Percentiles rank a stretch among this genome's conserved stretches.
phyloP scores from a whole-genome alignment of 2,888 invertebrate species.

The Clostera curtula region DNA sequence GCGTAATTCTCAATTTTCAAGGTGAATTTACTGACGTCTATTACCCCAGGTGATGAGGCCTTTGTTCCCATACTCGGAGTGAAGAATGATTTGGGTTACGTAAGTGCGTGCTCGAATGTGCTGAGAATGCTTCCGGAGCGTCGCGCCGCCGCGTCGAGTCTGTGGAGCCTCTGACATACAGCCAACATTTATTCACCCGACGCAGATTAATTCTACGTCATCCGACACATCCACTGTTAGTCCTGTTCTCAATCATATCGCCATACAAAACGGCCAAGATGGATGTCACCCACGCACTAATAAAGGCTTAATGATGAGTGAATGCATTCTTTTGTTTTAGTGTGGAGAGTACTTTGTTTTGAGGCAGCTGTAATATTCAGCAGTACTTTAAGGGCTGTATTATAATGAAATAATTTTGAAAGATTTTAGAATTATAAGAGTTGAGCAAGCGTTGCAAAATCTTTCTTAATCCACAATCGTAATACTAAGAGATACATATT shows the following conservation, averaged over 20 bases:
- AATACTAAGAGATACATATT: too few relatives aligned
- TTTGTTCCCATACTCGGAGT: constrained; percentile 36
- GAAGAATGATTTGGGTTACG: constrained; percentile 44
- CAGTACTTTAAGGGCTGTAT: too few relatives aligned
- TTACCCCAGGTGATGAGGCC: constrained; percentile 33
- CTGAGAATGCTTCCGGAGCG: constrained; percentile 34
- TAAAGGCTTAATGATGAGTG: constrained; percentile 23
- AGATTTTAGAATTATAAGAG: too few relatives aligned
- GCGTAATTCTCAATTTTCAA: constrained; percentile 36
- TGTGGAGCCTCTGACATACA: constrained; percentile 43
- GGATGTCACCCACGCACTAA: constrained; percentile 19
- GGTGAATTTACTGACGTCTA: constrained; percentile 32
- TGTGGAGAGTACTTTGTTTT: constrained; percentile 3
- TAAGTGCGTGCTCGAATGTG: constrained; percentile 36
- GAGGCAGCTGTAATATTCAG: neutral
- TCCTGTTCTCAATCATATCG: constrained; percentile 43
- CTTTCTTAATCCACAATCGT: too few relatives aligned
- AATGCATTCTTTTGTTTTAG: constrained; percentile 17
- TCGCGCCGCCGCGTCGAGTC: constrained; percentile 32
- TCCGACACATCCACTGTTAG: constrained; percentile 47
- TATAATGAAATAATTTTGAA: too few relatives aligned
- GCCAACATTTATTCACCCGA: constrained; percentile 63
- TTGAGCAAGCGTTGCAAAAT: too few relatives aligned
- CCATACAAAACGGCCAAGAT: constrained; percentile 29
- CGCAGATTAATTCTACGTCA: constrained; percentile 62